phyloP scores from a whole-genome alignment of 2,888 invertebrate genomes.

The Cotesia congregata region DNA sequence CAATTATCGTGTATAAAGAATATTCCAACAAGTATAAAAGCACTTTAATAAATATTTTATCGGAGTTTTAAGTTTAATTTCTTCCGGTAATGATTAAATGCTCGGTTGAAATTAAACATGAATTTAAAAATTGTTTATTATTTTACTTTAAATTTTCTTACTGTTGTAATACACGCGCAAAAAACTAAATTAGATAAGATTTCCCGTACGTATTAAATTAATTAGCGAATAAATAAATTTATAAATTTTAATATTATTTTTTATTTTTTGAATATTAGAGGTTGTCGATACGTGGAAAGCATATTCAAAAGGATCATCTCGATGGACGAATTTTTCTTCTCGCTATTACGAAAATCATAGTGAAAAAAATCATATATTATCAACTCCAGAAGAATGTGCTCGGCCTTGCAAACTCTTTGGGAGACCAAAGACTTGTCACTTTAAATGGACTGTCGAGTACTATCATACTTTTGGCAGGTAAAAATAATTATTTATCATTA shows the following conservation, averaged over 20 bases:
- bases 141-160: not conserved
- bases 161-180: not conserved
- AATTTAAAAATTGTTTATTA: not conserved
- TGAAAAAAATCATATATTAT: slow-evolving; percentile 13
- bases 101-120: not conserved
- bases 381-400: slow-evolving; percentile 51
- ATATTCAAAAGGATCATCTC: slow-evolving; percentile 5
- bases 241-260: too few species aligned
- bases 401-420: slow-evolving; percentile 58
- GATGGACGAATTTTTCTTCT: slow-evolving; percentile 16
- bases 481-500: slow-evolving; percentile 26
- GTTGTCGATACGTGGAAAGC: not conserved
- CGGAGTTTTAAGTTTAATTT: not conserved
- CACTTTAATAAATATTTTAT: not conserved
- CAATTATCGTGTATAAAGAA: not conserved
- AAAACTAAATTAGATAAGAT: not conserved
- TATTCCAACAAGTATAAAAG: not conserved
- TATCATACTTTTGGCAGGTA: slow-evolving; percentile 47
- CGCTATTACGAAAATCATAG: not conserved
- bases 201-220: too few species aligned
- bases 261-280: not conserved
- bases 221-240: too few species aligned
- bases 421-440: slow-evolving; percentile 57
- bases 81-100: not conserved
- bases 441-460: slow-evolving; percentile 53